Conservation (phyloP, 2,888 invertebrate genomes). For the Heliconius charithonia region DNA sequence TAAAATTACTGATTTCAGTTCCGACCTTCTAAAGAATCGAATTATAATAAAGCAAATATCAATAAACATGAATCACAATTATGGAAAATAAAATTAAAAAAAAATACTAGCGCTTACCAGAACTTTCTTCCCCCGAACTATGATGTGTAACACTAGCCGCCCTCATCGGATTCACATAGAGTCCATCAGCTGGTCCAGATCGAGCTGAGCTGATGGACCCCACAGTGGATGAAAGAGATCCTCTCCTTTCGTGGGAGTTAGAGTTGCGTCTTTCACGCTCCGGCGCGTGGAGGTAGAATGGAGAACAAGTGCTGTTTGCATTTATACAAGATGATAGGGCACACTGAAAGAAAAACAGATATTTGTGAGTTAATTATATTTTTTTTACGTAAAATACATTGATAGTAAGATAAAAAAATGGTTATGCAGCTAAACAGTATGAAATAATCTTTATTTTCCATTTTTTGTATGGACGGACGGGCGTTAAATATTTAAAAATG, state of each 20-base stretch:
- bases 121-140: conserved; percentile 76
- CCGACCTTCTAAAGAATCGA: neutral
- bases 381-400: neutral
- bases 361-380: neutral
- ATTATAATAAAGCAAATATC: too few species aligned
- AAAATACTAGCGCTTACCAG: conserved; percentile 58
- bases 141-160: conserved; percentile 64
- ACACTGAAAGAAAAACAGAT: conserved; percentile 70
- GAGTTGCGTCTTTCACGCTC: conserved; percentile 64
- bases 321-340: conserved; percentile 82
- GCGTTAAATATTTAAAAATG: neutral
- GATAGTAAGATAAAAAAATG: neutral
- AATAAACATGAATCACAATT: too few species aligned
- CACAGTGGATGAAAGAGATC: conserved; percentile 69
- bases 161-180: conserved; percentile 92
- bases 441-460: neutral
- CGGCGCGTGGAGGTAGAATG: conserved; percentile 91
- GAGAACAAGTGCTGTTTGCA: conserved; percentile 77
- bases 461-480: neutral
- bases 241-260: conserved; percentile 66
- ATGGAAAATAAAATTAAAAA: neutral
- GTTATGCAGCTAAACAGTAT: neutral
- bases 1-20: neutral
- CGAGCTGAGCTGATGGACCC: conserved; percentile 73
- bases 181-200: conserved; percentile 88